Conservation (phyloP, 2,113 vertebrate species). For the Epinephelus lanceolatus region DNA sequence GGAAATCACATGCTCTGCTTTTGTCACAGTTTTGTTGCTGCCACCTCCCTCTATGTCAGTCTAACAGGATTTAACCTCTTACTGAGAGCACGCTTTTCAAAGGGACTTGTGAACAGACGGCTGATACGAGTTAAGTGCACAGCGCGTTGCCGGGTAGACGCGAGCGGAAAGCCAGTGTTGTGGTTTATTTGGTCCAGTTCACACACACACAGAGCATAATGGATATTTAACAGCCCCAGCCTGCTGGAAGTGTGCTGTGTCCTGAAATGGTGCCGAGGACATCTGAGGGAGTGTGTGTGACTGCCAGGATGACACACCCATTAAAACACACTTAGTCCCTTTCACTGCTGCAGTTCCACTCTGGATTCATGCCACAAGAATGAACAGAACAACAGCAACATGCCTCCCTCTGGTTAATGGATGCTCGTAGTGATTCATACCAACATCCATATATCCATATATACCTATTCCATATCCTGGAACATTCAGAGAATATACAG, state of each 20-base stretch:
- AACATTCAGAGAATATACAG: neutral
- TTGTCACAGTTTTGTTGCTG: constrained; percentile 24
- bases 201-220: constrained; percentile 62
- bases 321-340: constrained; percentile 73
- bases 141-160: constrained; percentile 18
- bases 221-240: constrained; percentile 73
- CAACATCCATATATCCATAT: neutral
- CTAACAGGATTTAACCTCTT: constrained; percentile 50
- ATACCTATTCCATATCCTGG: neutral
- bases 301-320: constrained; percentile 64
- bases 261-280: constrained; percentile 63
- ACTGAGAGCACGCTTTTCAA: constrained; percentile 1
- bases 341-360: constrained; percentile 38
- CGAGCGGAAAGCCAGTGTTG: constrained; percentile 34
- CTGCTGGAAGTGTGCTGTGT: constrained; percentile 66
- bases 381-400: constrained; percentile 33
- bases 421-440: constrained; percentile 8
- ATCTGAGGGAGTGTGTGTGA: constrained; percentile 58
- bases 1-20: neutral
- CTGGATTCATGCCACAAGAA: constrained; percentile 53
- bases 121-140: constrained; percentile 44
- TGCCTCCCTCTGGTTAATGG: constrained; percentile 12
- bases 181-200: constrained; percentile 72
- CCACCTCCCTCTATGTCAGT: constrained; percentile 12
- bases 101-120: constrained; percentile 25